These are phyloP conservation scores for Notocelia uddmanniana DNA, from an alignment of 2,888 invertebrate genomes.

Conservation along the genomic window DNA sequence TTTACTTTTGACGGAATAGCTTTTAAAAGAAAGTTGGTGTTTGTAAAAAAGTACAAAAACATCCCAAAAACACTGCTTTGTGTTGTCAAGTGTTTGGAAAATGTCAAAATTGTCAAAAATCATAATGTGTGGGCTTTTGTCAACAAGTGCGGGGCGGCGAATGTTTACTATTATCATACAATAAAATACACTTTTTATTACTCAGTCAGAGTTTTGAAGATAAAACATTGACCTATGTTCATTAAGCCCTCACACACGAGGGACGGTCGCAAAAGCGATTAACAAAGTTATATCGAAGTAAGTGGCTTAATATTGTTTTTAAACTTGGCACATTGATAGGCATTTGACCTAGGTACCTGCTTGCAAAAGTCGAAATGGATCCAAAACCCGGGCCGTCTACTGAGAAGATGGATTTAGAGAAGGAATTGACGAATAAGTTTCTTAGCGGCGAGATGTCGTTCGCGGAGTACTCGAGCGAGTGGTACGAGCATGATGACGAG, in stretches of 20 bases:
- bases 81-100: no score
- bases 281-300: background rate
- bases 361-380: conserved; percentile 49
- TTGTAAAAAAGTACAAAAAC: no score
- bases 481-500: conserved; percentile 81
- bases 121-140: no score
- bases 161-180: no score
- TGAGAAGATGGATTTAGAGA: conserved; percentile 72
- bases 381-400: conserved; percentile 48
- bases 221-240: background rate
- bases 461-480: conserved; percentile 88
- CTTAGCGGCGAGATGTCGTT: conserved; percentile 90
- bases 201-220: background rate
- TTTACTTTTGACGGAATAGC: no score
- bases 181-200: no score
- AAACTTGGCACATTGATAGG: background rate
- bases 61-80: no score
- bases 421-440: conserved; percentile 88
- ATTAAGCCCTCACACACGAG: background rate
- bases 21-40: no score
- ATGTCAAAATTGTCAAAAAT: no score
- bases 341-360: background rate
- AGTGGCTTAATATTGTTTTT: conserved; percentile 9
- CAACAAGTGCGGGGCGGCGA: conserved; percentile 21
- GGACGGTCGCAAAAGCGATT: background rate